phyloP scores from a whole-genome alignment of 1,140 invertebrate genomes.

The Drosophila melanogaster region DNA sequence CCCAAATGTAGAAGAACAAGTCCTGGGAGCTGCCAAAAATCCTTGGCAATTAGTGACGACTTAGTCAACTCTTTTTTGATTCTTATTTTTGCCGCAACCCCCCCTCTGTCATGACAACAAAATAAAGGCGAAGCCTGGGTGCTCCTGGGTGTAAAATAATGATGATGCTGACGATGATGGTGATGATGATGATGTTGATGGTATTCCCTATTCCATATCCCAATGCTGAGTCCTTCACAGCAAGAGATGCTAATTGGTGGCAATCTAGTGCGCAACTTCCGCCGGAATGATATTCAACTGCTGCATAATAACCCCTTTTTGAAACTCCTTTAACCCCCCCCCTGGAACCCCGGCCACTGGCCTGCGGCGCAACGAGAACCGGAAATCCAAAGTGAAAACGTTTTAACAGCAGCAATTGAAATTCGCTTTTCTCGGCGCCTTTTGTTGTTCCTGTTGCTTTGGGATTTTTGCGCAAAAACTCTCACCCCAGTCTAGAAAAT shows the following conservation, averaged over 20 bases:
- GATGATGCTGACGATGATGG: neutral
- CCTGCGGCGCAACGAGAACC: conserved; percentile 50
- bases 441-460: conserved; percentile 27
- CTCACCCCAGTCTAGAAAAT: conserved; percentile 4
- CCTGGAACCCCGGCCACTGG: neutral
- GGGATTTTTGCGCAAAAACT: conserved; percentile 26
- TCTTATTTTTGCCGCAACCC: neutral
- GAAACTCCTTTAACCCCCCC: neutral
- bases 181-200: conserved; percentile 4
- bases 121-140: conserved; percentile 12
- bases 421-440: conserved; percentile 45
- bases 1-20: neutral
- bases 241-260: conserved; percentile 78
- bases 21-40: conserved; percentile 48
- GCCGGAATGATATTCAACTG: conserved; percentile 75
- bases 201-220: conserved; percentile 7
- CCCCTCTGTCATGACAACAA: conserved; percentile 31
- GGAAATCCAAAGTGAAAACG: conserved; percentile 83
- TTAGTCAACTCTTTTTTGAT: conserved; percentile 49
- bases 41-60: conserved; percentile 59
- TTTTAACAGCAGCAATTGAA: conserved; percentile 80
- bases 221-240: conserved; percentile 49
- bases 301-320: conserved; percentile 3
- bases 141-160: conserved; percentile 5
- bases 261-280: conserved; percentile 71